A percentile compares a stretch with the other conserved stretches of the same genome.
These are phyloP conservation scores for Podocnemis expansa DNA, from an alignment of 2,113 vertebrate species.

Conservation along the genomic window DNA sequence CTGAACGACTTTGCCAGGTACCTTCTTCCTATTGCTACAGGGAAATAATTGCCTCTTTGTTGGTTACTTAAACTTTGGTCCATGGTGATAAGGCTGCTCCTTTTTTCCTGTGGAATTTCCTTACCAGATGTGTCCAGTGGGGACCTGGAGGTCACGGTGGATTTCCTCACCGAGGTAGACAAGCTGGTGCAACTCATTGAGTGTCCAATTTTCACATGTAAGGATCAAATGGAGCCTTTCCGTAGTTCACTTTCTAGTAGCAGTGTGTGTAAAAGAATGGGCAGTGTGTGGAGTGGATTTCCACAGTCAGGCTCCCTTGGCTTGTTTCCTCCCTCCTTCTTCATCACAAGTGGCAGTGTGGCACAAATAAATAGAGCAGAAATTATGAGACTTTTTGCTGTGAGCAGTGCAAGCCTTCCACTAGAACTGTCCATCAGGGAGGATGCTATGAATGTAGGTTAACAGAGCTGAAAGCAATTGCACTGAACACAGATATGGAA, in stretches of 20 bases:
- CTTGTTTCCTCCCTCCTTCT: background rate
- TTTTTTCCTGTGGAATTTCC: conserved; percentile 7
- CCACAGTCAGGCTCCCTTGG: background rate
- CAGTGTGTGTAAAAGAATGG: background rate
- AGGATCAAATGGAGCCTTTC: conserved; percentile 11
- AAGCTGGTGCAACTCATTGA: conserved; percentile 98
- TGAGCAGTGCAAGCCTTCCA: conserved; percentile 58
- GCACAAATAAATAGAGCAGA: conserved; percentile 88
- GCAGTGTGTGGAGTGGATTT: background rate
- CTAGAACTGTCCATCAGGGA: background rate
- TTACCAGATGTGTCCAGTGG: conserved; percentile 81
- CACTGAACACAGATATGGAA: background rate
- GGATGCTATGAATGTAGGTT: conserved; percentile 26
- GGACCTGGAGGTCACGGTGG: conserved; percentile 95
- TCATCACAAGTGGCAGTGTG: background rate
- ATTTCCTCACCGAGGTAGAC: conserved; percentile 98
- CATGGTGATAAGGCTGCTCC: fast-evolving
- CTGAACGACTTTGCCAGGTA: background rate
- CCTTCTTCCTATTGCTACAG: background rate
- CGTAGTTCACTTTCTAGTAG: background rate
- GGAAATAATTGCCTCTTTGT: background rate
- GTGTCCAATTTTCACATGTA: conserved; percentile 97
- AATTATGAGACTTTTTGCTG: conserved; percentile 82
- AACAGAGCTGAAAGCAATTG: background rate
- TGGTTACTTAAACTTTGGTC: background rate